Evolutionary conservation across 2,797 vertebrate genomes (phyloP).

Genomic region (Ataeniobius toweri): DNA sequence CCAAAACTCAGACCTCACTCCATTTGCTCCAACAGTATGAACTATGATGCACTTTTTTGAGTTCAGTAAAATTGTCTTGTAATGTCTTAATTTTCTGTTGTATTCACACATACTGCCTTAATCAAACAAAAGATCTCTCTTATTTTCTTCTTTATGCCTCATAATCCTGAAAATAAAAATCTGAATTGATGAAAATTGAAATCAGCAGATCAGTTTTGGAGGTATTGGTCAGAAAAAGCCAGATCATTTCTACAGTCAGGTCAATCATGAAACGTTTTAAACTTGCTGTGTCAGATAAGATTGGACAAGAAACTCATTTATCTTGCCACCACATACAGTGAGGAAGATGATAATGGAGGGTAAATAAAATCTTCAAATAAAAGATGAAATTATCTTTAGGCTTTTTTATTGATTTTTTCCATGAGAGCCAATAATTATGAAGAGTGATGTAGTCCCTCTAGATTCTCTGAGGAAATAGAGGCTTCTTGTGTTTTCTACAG

Average conservation of each 20-base stretch:
- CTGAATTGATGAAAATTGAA: neutral
- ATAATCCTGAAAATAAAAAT: neutral
- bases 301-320: neutral
- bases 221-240: neutral
- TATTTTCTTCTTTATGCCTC: neutral
- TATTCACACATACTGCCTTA: neutral
- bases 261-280: neutral
- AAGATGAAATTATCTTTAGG: neutral
- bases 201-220: neutral
- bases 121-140: neutral
- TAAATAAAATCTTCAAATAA: neutral
- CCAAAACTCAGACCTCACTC: neutral
- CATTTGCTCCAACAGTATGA: neutral
- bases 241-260: neutral
- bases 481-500: neutral
- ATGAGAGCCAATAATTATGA: neutral
- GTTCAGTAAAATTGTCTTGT: too few relatives aligned
- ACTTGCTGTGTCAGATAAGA: neutral
- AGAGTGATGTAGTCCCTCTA: neutral
- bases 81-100: neutral
- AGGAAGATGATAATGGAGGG: neutral
- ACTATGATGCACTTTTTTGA: neutral
- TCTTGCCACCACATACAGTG: neutral
- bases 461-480: neutral
- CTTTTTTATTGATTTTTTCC: neutral